phyloP scores from a whole-genome alignment of 2,113 vertebrate species.

The Sorex fumeus region DNA sequence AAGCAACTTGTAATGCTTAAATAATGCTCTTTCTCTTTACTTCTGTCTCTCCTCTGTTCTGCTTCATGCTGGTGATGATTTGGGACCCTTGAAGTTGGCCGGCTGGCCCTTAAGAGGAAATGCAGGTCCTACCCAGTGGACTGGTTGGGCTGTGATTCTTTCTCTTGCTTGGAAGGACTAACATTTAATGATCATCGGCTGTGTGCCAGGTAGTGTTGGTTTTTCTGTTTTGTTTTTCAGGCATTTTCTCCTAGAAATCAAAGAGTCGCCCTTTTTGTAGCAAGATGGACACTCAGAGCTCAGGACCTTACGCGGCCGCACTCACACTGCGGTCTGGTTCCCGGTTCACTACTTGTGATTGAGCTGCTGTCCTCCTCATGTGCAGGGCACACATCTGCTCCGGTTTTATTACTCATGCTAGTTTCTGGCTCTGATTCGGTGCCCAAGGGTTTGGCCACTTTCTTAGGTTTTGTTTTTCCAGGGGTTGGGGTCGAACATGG shows the following conservation, averaged over 20 bases:
- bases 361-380: not conserved
- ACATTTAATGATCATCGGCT: slow-evolving; percentile 75
- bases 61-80: slow-evolving; percentile 78
- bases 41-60: slow-evolving; percentile 79
- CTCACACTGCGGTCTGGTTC: not conserved
- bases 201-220: slow-evolving; percentile 80
- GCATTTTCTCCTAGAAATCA: not conserved
- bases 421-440: not conserved
- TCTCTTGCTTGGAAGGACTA: slow-evolving; percentile 81
- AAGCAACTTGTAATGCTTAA: slow-evolving; percentile 51
- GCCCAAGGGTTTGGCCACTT: no score
- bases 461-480: no score
- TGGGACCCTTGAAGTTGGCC: slow-evolving; percentile 77
- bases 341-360: not conserved
- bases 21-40: slow-evolving; percentile 65
- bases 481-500: no score
- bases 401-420: not conserved
- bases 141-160: slow-evolving; percentile 74
- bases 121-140: slow-evolving; percentile 68
- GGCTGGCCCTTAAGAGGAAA: slow-evolving; percentile 73
- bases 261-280: not conserved
- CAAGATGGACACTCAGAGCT: not conserved
- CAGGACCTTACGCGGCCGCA: not conserved
- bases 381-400: rapidly evolving
- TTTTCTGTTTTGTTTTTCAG: not conserved